Conservation (phyloP, 2,888 invertebrate genomes). For the Heliconius ethilla region DNA sequence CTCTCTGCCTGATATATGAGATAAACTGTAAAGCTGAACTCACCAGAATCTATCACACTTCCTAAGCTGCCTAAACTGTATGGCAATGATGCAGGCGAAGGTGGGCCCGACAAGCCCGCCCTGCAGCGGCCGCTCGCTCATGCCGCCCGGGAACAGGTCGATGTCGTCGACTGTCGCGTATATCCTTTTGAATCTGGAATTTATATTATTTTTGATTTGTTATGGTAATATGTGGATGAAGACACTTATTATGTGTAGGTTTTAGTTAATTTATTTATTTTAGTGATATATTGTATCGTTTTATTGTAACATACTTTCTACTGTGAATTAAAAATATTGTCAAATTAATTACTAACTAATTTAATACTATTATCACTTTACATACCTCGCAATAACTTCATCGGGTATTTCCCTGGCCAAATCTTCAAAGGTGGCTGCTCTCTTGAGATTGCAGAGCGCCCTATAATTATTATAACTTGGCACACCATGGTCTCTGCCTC, state of each 20-base stretch:
- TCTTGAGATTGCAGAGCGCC: slow-evolving; percentile 93
- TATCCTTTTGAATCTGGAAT: slow-evolving; percentile 85
- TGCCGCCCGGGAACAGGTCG: slow-evolving; percentile 96
- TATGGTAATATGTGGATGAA: not conserved
- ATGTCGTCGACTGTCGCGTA: slow-evolving; percentile 97
- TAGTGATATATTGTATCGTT: no score
- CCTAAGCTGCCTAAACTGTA: slow-evolving; percentile 93
- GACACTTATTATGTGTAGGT: not conserved
- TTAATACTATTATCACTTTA: not conserved
- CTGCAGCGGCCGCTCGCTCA: slow-evolving; percentile 93
- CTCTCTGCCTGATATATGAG: not conserved
- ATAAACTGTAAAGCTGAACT: slow-evolving; percentile 48
- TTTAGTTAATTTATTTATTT: no score
- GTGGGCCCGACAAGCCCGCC: slow-evolving; percentile 97
- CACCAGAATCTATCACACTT: slow-evolving; percentile 97
- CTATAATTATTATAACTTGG: slow-evolving; percentile 95
- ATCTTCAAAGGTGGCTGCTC: slow-evolving; percentile 93
- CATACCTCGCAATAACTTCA: slow-evolving; percentile 87
- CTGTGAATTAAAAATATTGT: no score
- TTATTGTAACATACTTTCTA: no score
- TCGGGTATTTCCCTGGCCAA: slow-evolving; percentile 92
- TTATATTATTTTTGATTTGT: not conserved
- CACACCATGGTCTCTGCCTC: slow-evolving; percentile 93
- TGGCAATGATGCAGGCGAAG: slow-evolving; percentile 96
- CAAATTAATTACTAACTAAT: not conserved